Percentiles rank a stretch among this genome's conserved stretches.
These are phyloP conservation scores for Ictalurus furcatus DNA, from an alignment of 2,113 vertebrate species.

Conservation along the genomic window DNA sequence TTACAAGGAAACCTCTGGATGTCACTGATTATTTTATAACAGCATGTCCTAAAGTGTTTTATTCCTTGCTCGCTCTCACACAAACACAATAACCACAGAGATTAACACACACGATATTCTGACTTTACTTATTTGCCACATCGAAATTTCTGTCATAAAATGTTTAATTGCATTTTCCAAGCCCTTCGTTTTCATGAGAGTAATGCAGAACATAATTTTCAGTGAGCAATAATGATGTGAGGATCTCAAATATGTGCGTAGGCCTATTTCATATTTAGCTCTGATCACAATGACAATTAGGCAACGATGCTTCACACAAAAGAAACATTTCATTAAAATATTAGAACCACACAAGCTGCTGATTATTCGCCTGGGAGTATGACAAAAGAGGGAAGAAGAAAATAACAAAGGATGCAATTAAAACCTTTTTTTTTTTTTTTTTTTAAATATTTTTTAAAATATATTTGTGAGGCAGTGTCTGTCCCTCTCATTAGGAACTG, in stretches of 20 bases:
- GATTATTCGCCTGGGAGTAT: slow-evolving; percentile 17
- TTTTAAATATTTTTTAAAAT: slow-evolving; percentile 18
- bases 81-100: slow-evolving; percentile 31
- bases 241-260: slow-evolving; percentile 64
- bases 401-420: slow-evolving; percentile 41
- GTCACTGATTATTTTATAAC: not conserved
- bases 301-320: slow-evolving; percentile 58
- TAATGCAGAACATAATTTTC: slow-evolving; percentile 65
- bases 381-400: slow-evolving; percentile 2
- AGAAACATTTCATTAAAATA: slow-evolving; percentile 55
- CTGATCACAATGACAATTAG: slow-evolving; percentile 40
- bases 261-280: slow-evolving; percentile 21
- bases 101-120: slow-evolving; percentile 27
- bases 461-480: slow-evolving; percentile 55
- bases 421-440: slow-evolving; percentile 36
- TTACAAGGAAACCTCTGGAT: not conserved
- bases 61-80: not conserved
- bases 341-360: slow-evolving; percentile 44
- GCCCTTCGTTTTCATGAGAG: slow-evolving; percentile 60
- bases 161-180: slow-evolving; percentile 63
- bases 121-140: slow-evolving; percentile 49
- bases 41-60: not conserved
- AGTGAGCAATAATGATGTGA: slow-evolving; percentile 59
- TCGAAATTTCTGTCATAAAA: slow-evolving; percentile 51
- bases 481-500: slow-evolving; percentile 70